Conservation (phyloP, 2,113 vertebrate species). For the Narcine bancroftii region DNA sequence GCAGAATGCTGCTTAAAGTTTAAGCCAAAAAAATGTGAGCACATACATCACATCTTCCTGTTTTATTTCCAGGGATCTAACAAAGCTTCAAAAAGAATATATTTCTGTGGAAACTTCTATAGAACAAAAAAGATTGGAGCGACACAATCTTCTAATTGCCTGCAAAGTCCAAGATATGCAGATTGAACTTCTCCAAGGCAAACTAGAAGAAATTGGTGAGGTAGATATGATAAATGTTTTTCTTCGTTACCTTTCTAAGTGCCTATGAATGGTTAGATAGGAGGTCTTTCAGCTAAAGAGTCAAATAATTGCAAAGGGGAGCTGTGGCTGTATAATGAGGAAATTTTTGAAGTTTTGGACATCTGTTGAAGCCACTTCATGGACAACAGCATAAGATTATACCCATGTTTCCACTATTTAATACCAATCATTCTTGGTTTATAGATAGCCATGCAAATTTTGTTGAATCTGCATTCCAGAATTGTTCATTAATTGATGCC, state of each 20-base stretch:
- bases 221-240: conserved; percentile 59
- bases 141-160: conserved; percentile 76
- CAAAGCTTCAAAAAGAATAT: conserved; percentile 66
- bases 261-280: not conserved
- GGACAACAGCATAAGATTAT: not conserved
- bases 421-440: not conserved
- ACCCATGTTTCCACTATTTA: not conserved
- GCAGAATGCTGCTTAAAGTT: too few species aligned
- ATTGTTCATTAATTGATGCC: not conserved
- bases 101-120: conserved; percentile 59
- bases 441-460: not conserved
- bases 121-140: conserved; percentile 68
- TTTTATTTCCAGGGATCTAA: conserved; percentile 56
- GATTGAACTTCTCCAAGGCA: conserved; percentile 64
- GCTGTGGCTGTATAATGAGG: not conserved
- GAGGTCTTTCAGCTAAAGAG: not conserved
- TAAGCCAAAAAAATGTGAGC: not conserved
- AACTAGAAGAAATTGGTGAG: conserved; percentile 74
- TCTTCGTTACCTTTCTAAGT: not conserved
- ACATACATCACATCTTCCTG: not conserved
- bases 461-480: not conserved
- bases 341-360: not conserved
- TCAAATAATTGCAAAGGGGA: not conserved
- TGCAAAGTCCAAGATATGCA: conserved; percentile 77
- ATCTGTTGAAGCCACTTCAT: not conserved